phyloP scores from a whole-genome alignment of 2,113 vertebrate genomes.

The Copsychus sechellarum region DNA sequence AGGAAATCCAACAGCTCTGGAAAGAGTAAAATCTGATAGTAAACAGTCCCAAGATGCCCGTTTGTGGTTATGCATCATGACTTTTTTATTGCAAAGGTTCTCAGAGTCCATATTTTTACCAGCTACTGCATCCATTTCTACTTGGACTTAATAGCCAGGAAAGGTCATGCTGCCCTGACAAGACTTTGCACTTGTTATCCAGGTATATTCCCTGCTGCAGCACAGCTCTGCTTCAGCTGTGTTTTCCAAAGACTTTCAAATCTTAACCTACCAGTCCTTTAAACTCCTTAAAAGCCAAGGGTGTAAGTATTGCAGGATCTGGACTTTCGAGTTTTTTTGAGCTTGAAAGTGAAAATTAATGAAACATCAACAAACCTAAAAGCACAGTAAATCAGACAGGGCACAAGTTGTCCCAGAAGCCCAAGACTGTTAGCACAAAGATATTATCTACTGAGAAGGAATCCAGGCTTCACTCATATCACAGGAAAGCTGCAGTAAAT shows the following conservation, averaged over 20 bases:
- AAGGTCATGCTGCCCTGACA: background rate
- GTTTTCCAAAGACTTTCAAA: background rate
- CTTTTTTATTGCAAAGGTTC: background rate
- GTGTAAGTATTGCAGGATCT: background rate
- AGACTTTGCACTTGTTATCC: background rate
- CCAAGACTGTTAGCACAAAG: background rate
- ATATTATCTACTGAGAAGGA: background rate
- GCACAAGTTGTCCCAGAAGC: background rate
- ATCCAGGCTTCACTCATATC: background rate
- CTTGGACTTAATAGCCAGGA: background rate
- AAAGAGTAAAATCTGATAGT: background rate
- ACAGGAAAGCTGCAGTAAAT: background rate
- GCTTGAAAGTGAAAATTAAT: background rate
- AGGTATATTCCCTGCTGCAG: rapidly evolving
- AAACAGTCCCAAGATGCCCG: background rate
- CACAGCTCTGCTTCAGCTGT: background rate
- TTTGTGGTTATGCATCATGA: background rate
- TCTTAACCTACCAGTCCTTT: background rate
- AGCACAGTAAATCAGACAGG: background rate
- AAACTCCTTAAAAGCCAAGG: background rate
- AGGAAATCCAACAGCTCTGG: background rate
- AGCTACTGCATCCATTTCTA: background rate
- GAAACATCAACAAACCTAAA: background rate
- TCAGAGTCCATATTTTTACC: background rate
- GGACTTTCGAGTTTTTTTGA: background rate